Percentiles rank a stretch among this genome's conserved stretches.
Conservation (phyloP, 2,888 invertebrate species). For the Agrotis exclamationis region DNA sequence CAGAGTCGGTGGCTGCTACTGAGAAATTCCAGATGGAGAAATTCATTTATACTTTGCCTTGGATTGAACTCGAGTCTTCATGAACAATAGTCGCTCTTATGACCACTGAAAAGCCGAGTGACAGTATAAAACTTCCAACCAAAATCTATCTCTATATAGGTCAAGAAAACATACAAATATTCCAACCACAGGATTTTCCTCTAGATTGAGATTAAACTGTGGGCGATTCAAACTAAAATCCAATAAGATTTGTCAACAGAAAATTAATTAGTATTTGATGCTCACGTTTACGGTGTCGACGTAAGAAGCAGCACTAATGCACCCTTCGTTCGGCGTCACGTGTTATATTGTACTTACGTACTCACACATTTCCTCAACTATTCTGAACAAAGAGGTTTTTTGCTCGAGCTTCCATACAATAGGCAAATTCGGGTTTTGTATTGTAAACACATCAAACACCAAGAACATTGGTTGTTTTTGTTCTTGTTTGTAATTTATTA, state of each 20-base stretch:
- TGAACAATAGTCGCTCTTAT: too few species aligned
- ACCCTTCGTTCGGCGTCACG: slow-evolving; percentile 18
- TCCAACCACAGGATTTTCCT: background rate
- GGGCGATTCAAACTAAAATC: background rate
- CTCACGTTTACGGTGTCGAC: slow-evolving; percentile 38
- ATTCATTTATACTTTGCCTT: too few species aligned
- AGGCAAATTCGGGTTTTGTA: slow-evolving; percentile 18
- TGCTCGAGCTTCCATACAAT: slow-evolving; percentile 33
- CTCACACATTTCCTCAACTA: slow-evolving; percentile 49
- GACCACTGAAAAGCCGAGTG: too few species aligned
- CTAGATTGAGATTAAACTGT: background rate
- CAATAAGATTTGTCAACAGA: background rate
- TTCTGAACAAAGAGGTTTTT: slow-evolving; percentile 56
- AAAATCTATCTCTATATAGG: background rate
- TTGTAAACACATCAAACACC: slow-evolving; percentile 40
- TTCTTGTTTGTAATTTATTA: slow-evolving; percentile 17
- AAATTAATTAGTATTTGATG: slow-evolving; percentile 25
- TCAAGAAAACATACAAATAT: slow-evolving; percentile 1
- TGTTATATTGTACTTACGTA: slow-evolving; percentile 45
- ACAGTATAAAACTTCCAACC: background rate
- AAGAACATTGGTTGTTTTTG: slow-evolving; percentile 21
- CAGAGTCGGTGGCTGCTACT: too few species aligned
- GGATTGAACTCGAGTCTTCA: too few species aligned
- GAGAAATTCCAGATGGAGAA: too few species aligned
- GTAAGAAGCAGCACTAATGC: slow-evolving; percentile 51